Conservation (phyloP, 1,140 invertebrate species). For the Drosophila yakuba region DNA sequence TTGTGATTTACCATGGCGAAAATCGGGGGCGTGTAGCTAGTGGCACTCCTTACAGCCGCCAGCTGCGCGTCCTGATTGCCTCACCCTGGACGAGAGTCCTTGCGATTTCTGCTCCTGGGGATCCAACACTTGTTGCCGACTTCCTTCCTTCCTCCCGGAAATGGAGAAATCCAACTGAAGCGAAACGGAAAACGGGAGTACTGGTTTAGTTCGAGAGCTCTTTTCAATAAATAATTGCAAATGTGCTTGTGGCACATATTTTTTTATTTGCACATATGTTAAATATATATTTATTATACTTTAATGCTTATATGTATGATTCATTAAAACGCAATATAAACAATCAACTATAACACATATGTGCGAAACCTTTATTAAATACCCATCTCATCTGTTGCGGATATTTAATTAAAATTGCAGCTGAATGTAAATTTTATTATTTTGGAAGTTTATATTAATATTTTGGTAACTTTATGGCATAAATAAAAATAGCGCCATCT, state of each 20-base stretch:
- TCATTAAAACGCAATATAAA: too few species aligned
- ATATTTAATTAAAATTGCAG: too few species aligned
- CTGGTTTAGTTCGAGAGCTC: constrained; percentile 26
- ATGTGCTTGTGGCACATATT: too few species aligned
- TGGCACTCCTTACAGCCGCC: constrained; percentile 56
- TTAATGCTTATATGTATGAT: too few species aligned
- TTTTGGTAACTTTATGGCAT: too few species aligned
- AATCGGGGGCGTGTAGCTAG: constrained; percentile 4
- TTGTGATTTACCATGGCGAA: constrained; percentile 69
- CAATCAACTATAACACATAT: too few species aligned
- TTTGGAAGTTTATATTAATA: too few species aligned
- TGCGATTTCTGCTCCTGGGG: background rate
- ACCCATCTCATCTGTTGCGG: too few species aligned
- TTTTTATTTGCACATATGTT: background rate
- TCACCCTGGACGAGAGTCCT: constrained; percentile 16
- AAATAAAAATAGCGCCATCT: too few species aligned
- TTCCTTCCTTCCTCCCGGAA: constrained; percentile 31
- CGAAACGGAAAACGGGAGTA: constrained; percentile 8
- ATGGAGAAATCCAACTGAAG: constrained; percentile 14
- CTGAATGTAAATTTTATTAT: too few species aligned
- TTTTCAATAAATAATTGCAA: constrained; percentile 18
- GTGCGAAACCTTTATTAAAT: too few species aligned
- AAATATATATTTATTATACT: too few species aligned
- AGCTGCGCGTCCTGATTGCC: constrained; percentile 64
- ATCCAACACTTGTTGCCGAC: constrained; percentile 59